Conservation (phyloP, 2,888 invertebrate genomes). For the Acanthosepion lycidas region DNA sequence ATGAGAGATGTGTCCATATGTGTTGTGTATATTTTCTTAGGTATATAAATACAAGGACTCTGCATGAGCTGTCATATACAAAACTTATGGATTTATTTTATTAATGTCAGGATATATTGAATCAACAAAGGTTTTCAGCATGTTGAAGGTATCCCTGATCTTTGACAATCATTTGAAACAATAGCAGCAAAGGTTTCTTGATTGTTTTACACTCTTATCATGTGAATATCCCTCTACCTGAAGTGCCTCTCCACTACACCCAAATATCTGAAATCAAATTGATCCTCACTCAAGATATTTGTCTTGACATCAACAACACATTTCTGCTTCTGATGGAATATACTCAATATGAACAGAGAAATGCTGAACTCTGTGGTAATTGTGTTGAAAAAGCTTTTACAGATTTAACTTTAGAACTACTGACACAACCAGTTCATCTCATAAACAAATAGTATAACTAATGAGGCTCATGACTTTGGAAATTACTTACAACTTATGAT, state of each 20-base stretch:
- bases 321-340: background rate
- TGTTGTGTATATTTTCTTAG: too few relatives aligned
- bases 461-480: background rate
- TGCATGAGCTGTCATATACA: too few relatives aligned
- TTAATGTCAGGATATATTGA: too few relatives aligned
- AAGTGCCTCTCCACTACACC: background rate
- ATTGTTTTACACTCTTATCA: too few relatives aligned
- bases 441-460: background rate
- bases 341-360: background rate
- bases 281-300: background rate
- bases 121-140: too few relatives aligned
- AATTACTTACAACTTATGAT: constrained; percentile 21
- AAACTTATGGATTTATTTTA: too few relatives aligned
- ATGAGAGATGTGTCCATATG: too few relatives aligned
- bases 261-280: background rate
- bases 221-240: too few relatives aligned
- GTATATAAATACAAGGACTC: too few relatives aligned
- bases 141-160: too few relatives aligned
- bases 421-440: background rate
- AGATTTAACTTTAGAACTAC: background rate
- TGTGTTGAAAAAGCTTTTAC: background rate
- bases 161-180: too few relatives aligned
- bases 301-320: background rate
- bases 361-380: background rate
- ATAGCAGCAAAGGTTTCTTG: too few relatives aligned